Conservation (phyloP, 2,888 invertebrate species). For the Oeneis ivallda region DNA sequence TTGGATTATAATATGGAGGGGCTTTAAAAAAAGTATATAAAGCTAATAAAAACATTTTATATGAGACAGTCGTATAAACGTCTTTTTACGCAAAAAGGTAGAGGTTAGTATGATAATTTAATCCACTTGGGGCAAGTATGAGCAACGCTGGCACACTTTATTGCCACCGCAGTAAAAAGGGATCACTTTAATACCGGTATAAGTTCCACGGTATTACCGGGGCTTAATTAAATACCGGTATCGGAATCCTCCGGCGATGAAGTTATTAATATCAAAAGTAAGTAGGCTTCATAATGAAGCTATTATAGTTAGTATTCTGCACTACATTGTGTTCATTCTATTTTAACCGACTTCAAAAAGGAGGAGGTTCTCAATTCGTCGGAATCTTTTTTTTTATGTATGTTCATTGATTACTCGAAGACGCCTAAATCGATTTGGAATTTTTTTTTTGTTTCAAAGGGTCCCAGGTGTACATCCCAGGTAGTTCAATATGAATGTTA, state of each 20-base stretch:
- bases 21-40: too few species aligned
- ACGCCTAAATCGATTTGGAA: too few species aligned
- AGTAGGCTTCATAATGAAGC: neutral
- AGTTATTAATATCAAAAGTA: slow-evolving; percentile 7
- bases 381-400: too few species aligned
- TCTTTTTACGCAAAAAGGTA: slow-evolving; percentile 13
- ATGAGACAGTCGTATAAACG: slow-evolving; percentile 8
- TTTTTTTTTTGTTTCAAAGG: too few species aligned
- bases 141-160: slow-evolving; percentile 24
- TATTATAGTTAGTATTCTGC: too few species aligned
- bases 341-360: too few species aligned
- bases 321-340: too few species aligned
- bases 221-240: slow-evolving; percentile 21
- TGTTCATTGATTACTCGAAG: too few species aligned
- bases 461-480: too few species aligned
- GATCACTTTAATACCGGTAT: slow-evolving; percentile 46
- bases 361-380: too few species aligned
- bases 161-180: slow-evolving; percentile 44
- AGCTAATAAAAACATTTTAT: slow-evolving; percentile 2
- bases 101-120: slow-evolving; percentile 20
- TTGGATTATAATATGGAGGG: too few species aligned
- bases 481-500: too few species aligned
- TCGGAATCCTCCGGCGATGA: slow-evolving; percentile 1
- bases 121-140: slow-evolving; percentile 11
- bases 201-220: slow-evolving; percentile 35